Base-by-base conservation (phyloP, 2,888 invertebrate species). In the Drosophila limbata region DNA sequence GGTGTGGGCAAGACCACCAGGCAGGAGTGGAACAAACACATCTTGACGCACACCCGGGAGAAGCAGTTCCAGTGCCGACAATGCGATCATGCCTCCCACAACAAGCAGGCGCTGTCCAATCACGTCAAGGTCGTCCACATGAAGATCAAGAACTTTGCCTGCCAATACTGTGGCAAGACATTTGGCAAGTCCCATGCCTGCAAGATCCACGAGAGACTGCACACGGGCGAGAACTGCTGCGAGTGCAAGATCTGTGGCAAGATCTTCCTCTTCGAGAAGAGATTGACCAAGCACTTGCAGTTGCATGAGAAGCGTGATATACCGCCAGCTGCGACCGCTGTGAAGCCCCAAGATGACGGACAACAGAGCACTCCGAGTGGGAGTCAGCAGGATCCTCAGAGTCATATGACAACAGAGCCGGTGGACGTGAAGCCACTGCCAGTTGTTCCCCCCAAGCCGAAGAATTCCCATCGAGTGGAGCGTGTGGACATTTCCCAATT, bases 1-100 rank as follows among this genome's bases (percentile, higher is more conserved):
- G 92, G 92, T 2, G 90, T 91, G n/a, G 91, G 90, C 3, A 92
- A 92, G 57, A 91, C 92, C 2, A 92, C 92, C 3, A 78, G 91
- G 0, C 91, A 91, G 61, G 92, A 92, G 64, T 88, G 92, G 86
- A 92, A 92, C 47, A 91, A 90, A 9, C 92, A 92, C 62, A 89
- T 92, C 6, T 79, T 91, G 21, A 91, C 91, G 0, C 92, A 92
- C 66, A 92, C 91, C 15, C 83, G 89, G 48, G 92, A 91, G n/a
- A 92, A 91, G 48, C 91, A 90, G 62, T 92, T 90, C 66, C 89
- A 91, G 61, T 92, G 92, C 52, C 83, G 87, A 8, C 83, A 88
- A 21, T 92, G 92, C 68, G 79, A 89, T 13, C 90, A 91, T 70
- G 88, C 91, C 10, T 92, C 91, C 6, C 91, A 91, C 57, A 91